Conservation (phyloP, 2,113 vertebrate genomes). For the Seriola rivoliana region DNA sequence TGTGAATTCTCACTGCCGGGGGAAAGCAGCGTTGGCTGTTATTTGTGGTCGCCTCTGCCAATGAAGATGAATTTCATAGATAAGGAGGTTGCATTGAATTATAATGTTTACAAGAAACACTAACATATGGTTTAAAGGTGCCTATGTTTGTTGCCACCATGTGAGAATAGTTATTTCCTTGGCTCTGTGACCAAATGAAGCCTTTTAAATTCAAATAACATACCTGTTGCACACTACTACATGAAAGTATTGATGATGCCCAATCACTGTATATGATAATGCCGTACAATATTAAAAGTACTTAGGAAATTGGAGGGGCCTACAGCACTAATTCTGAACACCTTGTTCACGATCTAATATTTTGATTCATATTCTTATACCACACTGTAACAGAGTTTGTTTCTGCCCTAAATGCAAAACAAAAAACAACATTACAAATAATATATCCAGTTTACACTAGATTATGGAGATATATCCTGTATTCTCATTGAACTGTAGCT, state of each 20-base stretch:
- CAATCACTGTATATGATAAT: neutral
- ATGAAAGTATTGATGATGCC: neutral
- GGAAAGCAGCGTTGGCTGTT: neutral
- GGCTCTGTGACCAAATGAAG: neutral
- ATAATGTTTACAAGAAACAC: neutral
- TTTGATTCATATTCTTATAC: neutral
- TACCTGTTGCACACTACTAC: neutral
- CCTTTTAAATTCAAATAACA: neutral
- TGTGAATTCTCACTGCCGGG: conserved; percentile 3
- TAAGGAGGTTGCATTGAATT: neutral
- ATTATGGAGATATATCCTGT: neutral
- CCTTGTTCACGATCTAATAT: neutral
- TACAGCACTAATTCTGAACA: neutral
- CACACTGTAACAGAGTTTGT: neutral
- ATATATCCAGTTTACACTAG: neutral
- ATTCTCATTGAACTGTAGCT: neutral
- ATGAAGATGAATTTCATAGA: neutral
- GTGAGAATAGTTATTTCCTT: neutral
- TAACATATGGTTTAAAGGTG: neutral
- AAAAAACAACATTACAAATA: neutral
- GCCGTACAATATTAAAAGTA: neutral
- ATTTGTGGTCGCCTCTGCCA: neutral
- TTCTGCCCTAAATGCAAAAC: neutral
- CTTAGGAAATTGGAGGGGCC: neutral
- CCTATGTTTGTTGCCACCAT: neutral